These are phyloP conservation scores for Ectobius pallidus DNA, from an alignment of 2,888 invertebrate genomes.

Conservation along the genomic window DNA sequence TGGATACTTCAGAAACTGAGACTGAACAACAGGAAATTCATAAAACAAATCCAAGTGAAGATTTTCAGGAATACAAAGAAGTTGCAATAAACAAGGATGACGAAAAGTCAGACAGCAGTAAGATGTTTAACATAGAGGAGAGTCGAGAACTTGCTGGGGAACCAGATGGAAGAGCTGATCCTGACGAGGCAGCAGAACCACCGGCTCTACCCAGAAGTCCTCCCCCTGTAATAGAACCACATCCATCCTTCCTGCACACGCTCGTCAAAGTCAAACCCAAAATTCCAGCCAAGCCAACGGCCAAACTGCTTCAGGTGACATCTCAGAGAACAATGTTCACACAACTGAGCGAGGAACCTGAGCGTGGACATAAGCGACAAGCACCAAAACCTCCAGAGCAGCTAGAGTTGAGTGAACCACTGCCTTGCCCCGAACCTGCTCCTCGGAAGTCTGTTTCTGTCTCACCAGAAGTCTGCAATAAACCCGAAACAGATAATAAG, in stretches of 20 bases:
- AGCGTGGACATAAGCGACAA: slow-evolving; percentile 63
- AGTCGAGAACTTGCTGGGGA: slow-evolving; percentile 83
- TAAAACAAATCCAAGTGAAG: too few species aligned
- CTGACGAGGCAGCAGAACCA: slow-evolving; percentile 71
- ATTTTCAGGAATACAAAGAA: too few species aligned
- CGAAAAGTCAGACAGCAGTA: too few species aligned
- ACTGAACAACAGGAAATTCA: too few species aligned
- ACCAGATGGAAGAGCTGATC: slow-evolving; percentile 86
- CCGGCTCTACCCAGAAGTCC: slow-evolving; percentile 74
- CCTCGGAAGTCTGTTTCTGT: slow-evolving; percentile 73
- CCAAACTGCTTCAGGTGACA: slow-evolving; percentile 37
- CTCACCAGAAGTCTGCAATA: slow-evolving; percentile 72
- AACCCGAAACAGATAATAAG: slow-evolving; percentile 55
- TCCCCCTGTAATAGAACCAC: slow-evolving; percentile 61
- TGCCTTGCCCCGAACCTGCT: slow-evolving; percentile 69
- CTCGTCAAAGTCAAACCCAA: slow-evolving; percentile 57
- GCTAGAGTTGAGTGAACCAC: slow-evolving; percentile 52
- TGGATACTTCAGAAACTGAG: too few species aligned
- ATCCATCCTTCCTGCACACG: slow-evolving; percentile 76
- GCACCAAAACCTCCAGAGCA: slow-evolving; percentile 71
- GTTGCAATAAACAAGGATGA: too few species aligned
- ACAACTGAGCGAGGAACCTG: neutral
- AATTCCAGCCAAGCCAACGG: slow-evolving; percentile 46
- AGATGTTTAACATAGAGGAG: slow-evolving; percentile 53
- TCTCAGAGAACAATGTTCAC: neutral